A percentile compares a stretch with the other conserved stretches of the same genome.
Evolutionary conservation across 2,113 vertebrate genomes (phyloP).

Genomic region (Xiphorhynchus elegans): DNA sequence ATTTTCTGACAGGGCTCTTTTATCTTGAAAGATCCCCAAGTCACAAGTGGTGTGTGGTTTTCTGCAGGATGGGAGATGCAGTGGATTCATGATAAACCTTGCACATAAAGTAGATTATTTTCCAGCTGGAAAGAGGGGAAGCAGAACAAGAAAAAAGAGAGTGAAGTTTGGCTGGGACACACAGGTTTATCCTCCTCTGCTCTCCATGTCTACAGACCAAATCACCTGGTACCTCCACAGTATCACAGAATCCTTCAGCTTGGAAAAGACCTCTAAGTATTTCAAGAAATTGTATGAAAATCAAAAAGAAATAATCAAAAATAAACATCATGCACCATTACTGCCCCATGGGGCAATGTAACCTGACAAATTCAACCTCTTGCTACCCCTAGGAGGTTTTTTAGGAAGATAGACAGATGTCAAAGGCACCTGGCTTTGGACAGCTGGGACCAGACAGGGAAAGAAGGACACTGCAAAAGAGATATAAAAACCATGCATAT

Average conservation of each 20-base stretch:
- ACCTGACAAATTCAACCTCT: background rate
- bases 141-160: background rate
- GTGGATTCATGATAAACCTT: background rate
- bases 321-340: background rate
- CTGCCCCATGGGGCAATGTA: background rate
- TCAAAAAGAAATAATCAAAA: background rate
- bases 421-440: background rate
- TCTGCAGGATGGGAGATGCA: background rate
- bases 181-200: background rate
- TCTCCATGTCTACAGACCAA: background rate
- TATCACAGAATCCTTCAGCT: background rate
- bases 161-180: background rate
- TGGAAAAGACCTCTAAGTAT: background rate
- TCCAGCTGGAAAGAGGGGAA: background rate
- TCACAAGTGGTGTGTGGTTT: background rate
- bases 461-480: background rate
- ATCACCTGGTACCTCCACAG: background rate
- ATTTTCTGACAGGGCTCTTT: background rate
- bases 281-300: background rate
- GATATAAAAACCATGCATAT: background rate
- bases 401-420: background rate
- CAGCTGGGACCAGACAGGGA: background rate
- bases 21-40: background rate
- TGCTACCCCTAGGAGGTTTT: background rate
- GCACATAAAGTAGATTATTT: background rate